These are phyloP conservation scores for Euura saliciscinereae DNA, from an alignment of 1,140 invertebrate species.

Conservation along the genomic window DNA sequence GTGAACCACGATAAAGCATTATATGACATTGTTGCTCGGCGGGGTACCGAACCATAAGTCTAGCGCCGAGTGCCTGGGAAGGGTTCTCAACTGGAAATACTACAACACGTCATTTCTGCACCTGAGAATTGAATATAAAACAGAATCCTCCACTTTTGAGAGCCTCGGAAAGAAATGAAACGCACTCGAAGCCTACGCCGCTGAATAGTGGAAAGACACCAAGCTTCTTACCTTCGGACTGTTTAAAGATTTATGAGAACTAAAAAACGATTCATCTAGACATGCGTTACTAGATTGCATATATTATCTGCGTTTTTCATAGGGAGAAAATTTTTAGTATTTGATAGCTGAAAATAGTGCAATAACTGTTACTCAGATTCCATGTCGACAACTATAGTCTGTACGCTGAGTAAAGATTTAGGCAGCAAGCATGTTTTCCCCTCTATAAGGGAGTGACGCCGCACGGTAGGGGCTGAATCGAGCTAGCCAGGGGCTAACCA, in stretches of 20 bases:
- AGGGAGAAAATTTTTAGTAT: too few species aligned
- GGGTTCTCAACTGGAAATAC: conserved; percentile 16
- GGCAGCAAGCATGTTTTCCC: background rate
- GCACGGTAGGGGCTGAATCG: conserved; percentile 32
- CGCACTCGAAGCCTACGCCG: background rate
- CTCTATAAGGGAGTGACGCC: background rate
- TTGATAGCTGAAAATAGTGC: too few species aligned
- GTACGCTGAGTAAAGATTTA: background rate
- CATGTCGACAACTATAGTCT: too few species aligned
- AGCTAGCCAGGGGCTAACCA: conserved; percentile 30
- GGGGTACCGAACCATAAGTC: conserved; percentile 24
- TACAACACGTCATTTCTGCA: conserved; percentile 13
- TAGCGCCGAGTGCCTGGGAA: conserved; percentile 20
- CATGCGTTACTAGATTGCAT: too few species aligned
- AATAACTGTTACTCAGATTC: too few species aligned
- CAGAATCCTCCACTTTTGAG: background rate
- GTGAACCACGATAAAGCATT: conserved; percentile 38
- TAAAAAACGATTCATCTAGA: too few species aligned
- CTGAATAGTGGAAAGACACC: background rate
- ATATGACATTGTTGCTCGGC: conserved; percentile 28
- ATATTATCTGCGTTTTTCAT: too few species aligned
- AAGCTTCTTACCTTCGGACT: background rate
- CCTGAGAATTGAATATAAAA: conserved; percentile 18
- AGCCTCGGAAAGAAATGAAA: background rate
- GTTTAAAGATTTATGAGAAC: too few species aligned